A percentile compares a stretch with the other conserved stretches of the same genome.
These are phyloP conservation scores for Leptocoma aspasia DNA, from an alignment of 2,113 vertebrate species.

Conservation along the genomic window DNA sequence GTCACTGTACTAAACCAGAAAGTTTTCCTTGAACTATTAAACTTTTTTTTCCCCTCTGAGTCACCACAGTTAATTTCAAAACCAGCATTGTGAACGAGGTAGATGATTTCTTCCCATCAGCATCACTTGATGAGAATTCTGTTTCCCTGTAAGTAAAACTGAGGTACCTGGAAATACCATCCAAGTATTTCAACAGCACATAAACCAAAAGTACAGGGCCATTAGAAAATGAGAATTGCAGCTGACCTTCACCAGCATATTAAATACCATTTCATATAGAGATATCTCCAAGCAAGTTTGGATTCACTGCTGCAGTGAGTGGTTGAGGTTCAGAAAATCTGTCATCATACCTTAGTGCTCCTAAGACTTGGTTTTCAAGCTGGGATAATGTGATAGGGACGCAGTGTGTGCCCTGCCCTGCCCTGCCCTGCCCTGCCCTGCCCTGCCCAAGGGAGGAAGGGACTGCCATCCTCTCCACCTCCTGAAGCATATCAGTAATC, in stretches of 20 bases:
- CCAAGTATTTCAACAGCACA: neutral
- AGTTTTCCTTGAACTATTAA: neutral
- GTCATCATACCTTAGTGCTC: neutral
- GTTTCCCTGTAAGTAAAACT: neutral
- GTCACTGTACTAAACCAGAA: neutral
- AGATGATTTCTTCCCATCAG: conserved; percentile 6
- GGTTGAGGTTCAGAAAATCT: neutral
- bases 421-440: neutral
- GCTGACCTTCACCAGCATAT: neutral
- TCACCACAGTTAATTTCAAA: conserved; percentile 41
- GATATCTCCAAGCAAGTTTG: neutral
- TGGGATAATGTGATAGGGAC: neutral
- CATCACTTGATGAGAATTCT: neutral
- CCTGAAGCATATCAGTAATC: neutral
- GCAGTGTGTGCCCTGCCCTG: neutral
- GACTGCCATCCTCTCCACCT: neutral
- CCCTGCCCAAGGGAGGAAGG: neutral
- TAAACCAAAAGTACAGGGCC: neutral
- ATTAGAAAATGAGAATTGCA: neutral
- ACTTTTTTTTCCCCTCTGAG: neutral
- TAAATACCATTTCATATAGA: neutral
- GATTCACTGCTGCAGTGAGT: neutral
- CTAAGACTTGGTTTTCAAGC: neutral
- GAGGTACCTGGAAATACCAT: conserved; percentile 1
- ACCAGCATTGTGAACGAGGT: neutral